Percentiles rank a stretch among this genome's conserved stretches.
Conservation (phyloP, 2,888 invertebrate genomes). For the Tuberolachnus salignus region DNA sequence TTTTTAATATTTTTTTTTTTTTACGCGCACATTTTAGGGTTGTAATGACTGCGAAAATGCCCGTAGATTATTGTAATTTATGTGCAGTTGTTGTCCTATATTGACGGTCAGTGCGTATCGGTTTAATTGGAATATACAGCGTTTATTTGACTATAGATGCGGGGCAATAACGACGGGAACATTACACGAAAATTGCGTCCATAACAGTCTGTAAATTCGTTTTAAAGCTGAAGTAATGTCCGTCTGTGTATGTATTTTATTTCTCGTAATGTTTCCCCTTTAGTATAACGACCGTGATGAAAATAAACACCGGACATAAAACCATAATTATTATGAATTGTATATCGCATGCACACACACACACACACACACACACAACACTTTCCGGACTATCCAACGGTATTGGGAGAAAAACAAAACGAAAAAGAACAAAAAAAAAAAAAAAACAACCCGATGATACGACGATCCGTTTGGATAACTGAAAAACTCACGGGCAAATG, state of each 20-base stretch:
- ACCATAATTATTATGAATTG: slow-evolving; percentile 47
- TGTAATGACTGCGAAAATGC: slow-evolving; percentile 1
- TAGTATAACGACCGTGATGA: slow-evolving; percentile 32
- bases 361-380: neutral
- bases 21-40: neutral
- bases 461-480: no score
- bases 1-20: neutral
- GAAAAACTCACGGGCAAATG: no score
- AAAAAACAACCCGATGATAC: no score
- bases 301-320: slow-evolving; percentile 33
- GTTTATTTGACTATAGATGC: slow-evolving; percentile 35
- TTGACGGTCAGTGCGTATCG: slow-evolving; percentile 37
- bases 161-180: slow-evolving; percentile 44
- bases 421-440: no score
- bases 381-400: no score
- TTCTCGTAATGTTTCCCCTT: slow-evolving; percentile 24
- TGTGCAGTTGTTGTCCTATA: neutral
- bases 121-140: slow-evolving; percentile 48
- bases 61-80: slow-evolving; percentile 31
- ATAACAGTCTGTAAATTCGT: slow-evolving; percentile 45
- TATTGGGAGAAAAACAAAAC: no score
- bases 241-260: slow-evolving; percentile 30
- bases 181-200: slow-evolving; percentile 43
- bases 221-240: slow-evolving; percentile 43
- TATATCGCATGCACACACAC: neutral